Conservation (phyloP, 64 coral and sea anemone genomes). For the Pocillopora damicornis region DNA sequence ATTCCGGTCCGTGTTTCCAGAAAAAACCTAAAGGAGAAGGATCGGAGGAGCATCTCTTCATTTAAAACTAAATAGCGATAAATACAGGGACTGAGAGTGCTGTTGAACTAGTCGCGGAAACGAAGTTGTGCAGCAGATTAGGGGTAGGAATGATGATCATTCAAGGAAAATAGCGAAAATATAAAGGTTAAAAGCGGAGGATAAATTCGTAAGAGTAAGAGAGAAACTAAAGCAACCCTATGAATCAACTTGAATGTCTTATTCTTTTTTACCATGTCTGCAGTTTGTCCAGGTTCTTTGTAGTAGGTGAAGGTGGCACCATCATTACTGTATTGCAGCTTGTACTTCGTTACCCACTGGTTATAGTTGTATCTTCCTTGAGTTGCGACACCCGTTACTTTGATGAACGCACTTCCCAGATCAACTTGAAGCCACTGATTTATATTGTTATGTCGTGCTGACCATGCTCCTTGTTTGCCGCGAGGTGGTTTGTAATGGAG, state of each 20-base stretch:
- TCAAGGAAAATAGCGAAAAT: too few relatives aligned
- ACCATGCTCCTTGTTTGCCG: background rate
- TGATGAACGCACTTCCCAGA: background rate
- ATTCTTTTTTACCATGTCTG: background rate
- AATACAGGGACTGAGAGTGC: too few relatives aligned
- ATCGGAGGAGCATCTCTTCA: too few relatives aligned
- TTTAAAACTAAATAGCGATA: too few relatives aligned
- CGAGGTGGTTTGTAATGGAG: background rate
- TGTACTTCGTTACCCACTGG: constrained; percentile 31
- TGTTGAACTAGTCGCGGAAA: too few relatives aligned
- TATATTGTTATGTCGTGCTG: background rate
- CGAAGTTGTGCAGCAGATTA: too few relatives aligned
- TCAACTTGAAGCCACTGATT: constrained; percentile 32
- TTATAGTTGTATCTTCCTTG: background rate
- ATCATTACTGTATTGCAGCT: constrained; percentile 6
- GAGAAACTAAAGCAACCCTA: too few relatives aligned
- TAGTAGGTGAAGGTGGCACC: background rate
- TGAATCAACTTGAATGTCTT: too few relatives aligned
- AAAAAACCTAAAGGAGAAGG: background rate
- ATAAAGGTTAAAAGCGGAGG: too few relatives aligned
- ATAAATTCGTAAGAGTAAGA: too few relatives aligned
- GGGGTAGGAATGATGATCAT: too few relatives aligned
- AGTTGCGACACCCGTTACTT: background rate
- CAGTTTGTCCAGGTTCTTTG: background rate
- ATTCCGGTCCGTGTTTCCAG: constrained; percentile 19